A percentile compares a stretch with the other conserved stretches of the same genome.
phyloP scores from a whole-genome alignment of 2,797 vertebrate species.

The Liparis tanakae region DNA sequence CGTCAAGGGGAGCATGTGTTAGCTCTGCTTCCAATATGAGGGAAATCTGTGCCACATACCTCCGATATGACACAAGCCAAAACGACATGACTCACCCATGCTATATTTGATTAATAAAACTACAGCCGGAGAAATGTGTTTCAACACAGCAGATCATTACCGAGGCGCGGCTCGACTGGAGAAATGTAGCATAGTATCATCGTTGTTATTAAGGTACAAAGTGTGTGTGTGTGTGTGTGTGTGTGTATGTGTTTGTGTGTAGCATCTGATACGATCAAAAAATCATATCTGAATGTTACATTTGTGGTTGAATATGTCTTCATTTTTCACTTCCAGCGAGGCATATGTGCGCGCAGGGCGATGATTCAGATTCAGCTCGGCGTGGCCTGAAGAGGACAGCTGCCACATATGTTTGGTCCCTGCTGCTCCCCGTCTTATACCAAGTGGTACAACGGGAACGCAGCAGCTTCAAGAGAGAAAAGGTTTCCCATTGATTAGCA shows the following conservation, averaged over 20 bases:
- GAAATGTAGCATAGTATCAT: slow-evolving; percentile 18
- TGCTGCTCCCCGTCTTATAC: slow-evolving; percentile 62
- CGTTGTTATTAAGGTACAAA: slow-evolving; percentile 30
- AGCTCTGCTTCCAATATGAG: slow-evolving; percentile 80
- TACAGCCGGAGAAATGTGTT: slow-evolving; percentile 54
- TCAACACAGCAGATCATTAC: slow-evolving; percentile 48
- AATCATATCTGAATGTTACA: slow-evolving; percentile 34
- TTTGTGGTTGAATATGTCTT: slow-evolving; percentile 40
- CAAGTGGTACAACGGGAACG: slow-evolving; percentile 72
- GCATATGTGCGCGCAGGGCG: slow-evolving; percentile 9
- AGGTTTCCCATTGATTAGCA: slow-evolving; percentile 84
- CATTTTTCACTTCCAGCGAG: slow-evolving; percentile 9
- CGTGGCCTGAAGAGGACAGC: slow-evolving; percentile 51
- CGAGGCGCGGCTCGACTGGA: slow-evolving; percentile 22
- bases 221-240: slow-evolving; percentile 1
- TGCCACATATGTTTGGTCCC: slow-evolving; percentile 57
- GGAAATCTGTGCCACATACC: slow-evolving; percentile 78
- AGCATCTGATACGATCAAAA: slow-evolving; percentile 27
- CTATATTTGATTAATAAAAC: slow-evolving; percentile 73
- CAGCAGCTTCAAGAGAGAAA: slow-evolving; percentile 78
- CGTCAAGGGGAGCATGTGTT: slow-evolving; percentile 80
- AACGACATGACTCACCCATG: slow-evolving; percentile 69
- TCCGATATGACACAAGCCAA: slow-evolving; percentile 74
- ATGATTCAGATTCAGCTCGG: slow-evolving; percentile 30
- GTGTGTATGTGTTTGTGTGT: neutral